These are phyloP conservation scores for Monomorium pharaonis DNA, from an alignment of 1,140 invertebrate genomes.

Conservation along the genomic window DNA sequence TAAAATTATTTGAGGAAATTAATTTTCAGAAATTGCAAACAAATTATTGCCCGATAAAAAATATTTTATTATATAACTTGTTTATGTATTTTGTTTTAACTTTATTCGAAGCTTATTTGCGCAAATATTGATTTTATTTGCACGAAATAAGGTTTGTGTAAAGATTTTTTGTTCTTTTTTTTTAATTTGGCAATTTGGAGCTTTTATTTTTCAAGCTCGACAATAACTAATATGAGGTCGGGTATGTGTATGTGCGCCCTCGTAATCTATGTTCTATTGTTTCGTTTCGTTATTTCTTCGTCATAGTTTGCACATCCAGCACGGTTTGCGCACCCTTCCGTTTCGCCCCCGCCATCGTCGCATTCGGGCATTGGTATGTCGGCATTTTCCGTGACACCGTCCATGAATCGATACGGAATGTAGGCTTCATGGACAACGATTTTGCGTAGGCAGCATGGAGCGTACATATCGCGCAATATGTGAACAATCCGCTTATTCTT, in stretches of 20 bases:
- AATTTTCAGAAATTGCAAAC: background rate
- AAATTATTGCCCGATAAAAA: background rate
- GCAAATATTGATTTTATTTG: background rate
- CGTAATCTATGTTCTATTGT: conserved; percentile 27
- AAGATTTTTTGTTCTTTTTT: background rate
- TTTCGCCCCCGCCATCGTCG: conserved; percentile 16
- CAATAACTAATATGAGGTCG: background rate
- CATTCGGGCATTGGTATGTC: conserved; percentile 47
- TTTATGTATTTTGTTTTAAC: background rate
- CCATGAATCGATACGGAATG: conserved; percentile 61
- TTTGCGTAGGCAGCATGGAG: conserved; percentile 34
- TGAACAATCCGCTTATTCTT: conserved; percentile 28
- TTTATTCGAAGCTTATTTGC: background rate
- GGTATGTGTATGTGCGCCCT: too few species aligned
- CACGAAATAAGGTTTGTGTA: background rate
- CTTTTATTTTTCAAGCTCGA: background rate
- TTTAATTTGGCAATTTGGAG: background rate
- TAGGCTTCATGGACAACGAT: conserved; percentile 38
- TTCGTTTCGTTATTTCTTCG: conserved; percentile 56
- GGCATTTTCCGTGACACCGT: conserved; percentile 60
- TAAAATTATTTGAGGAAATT: background rate
- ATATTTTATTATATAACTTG: background rate
- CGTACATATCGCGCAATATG: conserved; percentile 6
- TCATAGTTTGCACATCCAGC: conserved; percentile 46
- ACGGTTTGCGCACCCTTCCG: conserved; percentile 21